Evolutionary conservation across 2,888 invertebrate species (phyloP).

Genomic region (Peribatodes rhomboidaria): DNA sequence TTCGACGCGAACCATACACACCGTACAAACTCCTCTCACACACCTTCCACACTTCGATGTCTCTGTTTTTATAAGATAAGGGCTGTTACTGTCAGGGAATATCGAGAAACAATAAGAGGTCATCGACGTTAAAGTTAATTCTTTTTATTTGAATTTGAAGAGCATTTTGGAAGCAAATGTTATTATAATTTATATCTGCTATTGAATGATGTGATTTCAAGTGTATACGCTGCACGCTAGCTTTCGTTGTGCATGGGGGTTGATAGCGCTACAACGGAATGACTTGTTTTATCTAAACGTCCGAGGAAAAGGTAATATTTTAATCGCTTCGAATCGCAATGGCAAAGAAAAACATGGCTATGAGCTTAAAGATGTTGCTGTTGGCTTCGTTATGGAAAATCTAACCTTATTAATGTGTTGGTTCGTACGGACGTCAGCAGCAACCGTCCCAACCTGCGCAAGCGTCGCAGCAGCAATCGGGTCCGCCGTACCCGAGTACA

Average conservation of each 20-base stretch:
- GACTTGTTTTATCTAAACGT: slow-evolving; percentile 71
- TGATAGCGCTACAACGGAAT: slow-evolving; percentile 83
- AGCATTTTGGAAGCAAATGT: slow-evolving; percentile 71
- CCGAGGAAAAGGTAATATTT: slow-evolving; percentile 79
- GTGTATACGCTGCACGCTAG: slow-evolving; percentile 84
- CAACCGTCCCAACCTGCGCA: slow-evolving; percentile 86
- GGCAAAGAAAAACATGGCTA: slow-evolving; percentile 78
- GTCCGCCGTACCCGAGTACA: slow-evolving; percentile 84
- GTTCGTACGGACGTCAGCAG: slow-evolving; percentile 87
- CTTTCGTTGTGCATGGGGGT: slow-evolving; percentile 86
- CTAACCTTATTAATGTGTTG: slow-evolving; percentile 87
- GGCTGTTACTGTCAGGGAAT: slow-evolving; percentile 52
- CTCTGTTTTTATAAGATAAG: slow-evolving; percentile 56
- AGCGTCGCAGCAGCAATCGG: slow-evolving; percentile 84
- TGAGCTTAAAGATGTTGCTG: slow-evolving; percentile 81
- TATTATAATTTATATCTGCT: slow-evolving; percentile 65
- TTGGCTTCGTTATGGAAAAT: slow-evolving; percentile 84
- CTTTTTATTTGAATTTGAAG: slow-evolving; percentile 63
- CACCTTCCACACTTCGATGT: slow-evolving; percentile 65
- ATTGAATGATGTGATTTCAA: slow-evolving; percentile 80
- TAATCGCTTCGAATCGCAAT: slow-evolving; percentile 79
- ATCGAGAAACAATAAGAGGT: slow-evolving; percentile 49
- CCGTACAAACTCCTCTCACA: slow-evolving; percentile 67
- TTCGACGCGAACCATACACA: slow-evolving; percentile 72
- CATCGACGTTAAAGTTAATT: slow-evolving; percentile 55